phyloP scores from a whole-genome alignment of 2,797 vertebrate species.

The Buphagus erythrorhynchus region DNA sequence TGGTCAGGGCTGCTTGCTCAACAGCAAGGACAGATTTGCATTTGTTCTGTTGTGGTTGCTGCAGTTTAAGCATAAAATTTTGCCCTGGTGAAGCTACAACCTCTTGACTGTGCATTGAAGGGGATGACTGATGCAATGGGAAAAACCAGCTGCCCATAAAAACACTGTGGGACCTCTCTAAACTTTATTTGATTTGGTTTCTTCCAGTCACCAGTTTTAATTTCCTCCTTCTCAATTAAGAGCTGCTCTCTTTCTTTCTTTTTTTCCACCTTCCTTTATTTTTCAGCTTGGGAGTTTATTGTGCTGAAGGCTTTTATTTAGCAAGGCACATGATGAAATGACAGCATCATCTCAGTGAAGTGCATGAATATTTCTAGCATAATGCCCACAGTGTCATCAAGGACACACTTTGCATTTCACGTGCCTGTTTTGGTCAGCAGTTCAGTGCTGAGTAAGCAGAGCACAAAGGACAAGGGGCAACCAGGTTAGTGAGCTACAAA shows the following conservation, averaged over 20 bases:
- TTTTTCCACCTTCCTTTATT: neutral
- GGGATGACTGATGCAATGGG: neutral
- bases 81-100: neutral
- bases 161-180: neutral
- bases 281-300: neutral
- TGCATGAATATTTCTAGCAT: neutral
- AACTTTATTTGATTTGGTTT: neutral
- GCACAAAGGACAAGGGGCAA: neutral
- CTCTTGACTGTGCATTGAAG: neutral
- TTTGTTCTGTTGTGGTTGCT: neutral
- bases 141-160: neutral
- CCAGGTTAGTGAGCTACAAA: neutral
- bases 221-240: neutral
- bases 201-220: neutral
- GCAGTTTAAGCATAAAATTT: neutral
- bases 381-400: neutral
- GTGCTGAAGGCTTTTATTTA: constrained; percentile 5
- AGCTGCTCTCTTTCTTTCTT: neutral
- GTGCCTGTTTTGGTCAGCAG: neutral
- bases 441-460: neutral
- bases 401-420: neutral
- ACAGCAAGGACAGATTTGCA: neutral
- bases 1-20: neutral
- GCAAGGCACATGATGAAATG: neutral
- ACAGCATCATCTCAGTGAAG: neutral